These are phyloP conservation scores for Drosophila sucinea DNA, from an alignment of 1,140 invertebrate genomes.

Conservation along the genomic window DNA sequence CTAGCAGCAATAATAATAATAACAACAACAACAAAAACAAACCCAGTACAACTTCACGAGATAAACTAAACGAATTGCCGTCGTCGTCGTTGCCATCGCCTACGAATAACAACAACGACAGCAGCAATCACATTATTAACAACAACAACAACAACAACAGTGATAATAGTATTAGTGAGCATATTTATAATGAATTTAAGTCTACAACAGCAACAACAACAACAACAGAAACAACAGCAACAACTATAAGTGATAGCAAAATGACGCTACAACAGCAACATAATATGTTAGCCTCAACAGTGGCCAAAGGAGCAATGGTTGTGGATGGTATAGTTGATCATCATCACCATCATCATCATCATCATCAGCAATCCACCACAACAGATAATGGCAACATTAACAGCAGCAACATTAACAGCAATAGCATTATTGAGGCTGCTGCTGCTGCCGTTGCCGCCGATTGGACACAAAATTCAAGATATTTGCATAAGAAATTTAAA, in stretches of 20 bases:
- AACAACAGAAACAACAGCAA: conserved; percentile 66
- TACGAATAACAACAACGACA: conserved; percentile 43
- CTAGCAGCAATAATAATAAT: conserved; percentile 27
- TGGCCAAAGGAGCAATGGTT: conserved; percentile 51
- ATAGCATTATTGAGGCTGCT: neutral
- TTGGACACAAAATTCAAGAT: conserved; percentile 86
- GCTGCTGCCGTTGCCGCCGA: conserved; percentile 69
- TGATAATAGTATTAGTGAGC: conserved; percentile 82
- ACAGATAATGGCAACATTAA: conserved; percentile 1
- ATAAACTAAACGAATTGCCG: conserved; percentile 48
- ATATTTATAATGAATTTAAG: conserved; percentile 77
- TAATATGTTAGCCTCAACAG: conserved; percentile 18
- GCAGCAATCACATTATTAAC: conserved; percentile 48
- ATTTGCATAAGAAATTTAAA: conserved; percentile 96
- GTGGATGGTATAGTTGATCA: conserved; percentile 33
- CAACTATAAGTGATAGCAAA: conserved; percentile 78
- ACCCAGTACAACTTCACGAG: conserved; percentile 50
- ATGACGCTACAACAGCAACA: conserved; percentile 71
- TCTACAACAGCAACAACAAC: conserved; percentile 58
- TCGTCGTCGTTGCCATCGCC: conserved; percentile 26
- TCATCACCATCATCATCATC: conserved; percentile 25
- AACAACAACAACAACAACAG: conserved; percentile 74
- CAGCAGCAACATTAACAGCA: conserved; percentile 6
- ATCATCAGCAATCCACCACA: neutral
- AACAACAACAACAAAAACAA: conserved; percentile 30